Conservation (phyloP, 2,888 invertebrate species). For the Caenorhabditis uteleia region DNA sequence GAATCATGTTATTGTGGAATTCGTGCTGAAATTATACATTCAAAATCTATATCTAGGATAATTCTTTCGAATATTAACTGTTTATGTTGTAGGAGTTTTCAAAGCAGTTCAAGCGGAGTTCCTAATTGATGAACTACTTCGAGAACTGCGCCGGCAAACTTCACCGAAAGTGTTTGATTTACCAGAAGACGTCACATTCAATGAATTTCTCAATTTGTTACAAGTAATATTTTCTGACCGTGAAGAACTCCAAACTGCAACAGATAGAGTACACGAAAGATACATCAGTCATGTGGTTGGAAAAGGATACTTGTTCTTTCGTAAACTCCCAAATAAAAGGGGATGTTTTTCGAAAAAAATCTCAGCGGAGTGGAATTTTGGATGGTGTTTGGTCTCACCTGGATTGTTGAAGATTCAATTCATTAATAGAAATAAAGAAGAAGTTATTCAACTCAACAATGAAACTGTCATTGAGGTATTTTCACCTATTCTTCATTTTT, state of each 20-base stretch:
- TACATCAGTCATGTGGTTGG: slow-evolving; percentile 44
- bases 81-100: slow-evolving; percentile 1
- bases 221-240: slow-evolving; percentile 42
- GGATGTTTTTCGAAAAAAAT: slow-evolving; percentile 10
- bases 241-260: slow-evolving; percentile 37
- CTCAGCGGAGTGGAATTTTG: slow-evolving; percentile 21
- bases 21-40: background rate
- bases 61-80: background rate
- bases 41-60: background rate
- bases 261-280: slow-evolving; percentile 39
- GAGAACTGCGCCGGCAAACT: slow-evolving; percentile 40
- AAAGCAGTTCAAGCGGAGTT: slow-evolving; percentile 37
- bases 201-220: slow-evolving; percentile 38
- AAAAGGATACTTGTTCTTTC: slow-evolving; percentile 42
- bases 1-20: background rate
- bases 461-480: slow-evolving; percentile 39
- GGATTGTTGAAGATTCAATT: slow-evolving; percentile 26
- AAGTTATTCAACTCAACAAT: slow-evolving; percentile 26
- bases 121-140: slow-evolving; percentile 43
- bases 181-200: slow-evolving; percentile 46
- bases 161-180: slow-evolving; percentile 41
- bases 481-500: too few relatives aligned
- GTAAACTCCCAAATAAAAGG: slow-evolving; percentile 13
- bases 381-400: slow-evolving; percentile 29
- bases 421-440: slow-evolving; percentile 19